phyloP scores from a whole-genome alignment of 2,113 vertebrate genomes.

The Hyperopisus bebe region DNA sequence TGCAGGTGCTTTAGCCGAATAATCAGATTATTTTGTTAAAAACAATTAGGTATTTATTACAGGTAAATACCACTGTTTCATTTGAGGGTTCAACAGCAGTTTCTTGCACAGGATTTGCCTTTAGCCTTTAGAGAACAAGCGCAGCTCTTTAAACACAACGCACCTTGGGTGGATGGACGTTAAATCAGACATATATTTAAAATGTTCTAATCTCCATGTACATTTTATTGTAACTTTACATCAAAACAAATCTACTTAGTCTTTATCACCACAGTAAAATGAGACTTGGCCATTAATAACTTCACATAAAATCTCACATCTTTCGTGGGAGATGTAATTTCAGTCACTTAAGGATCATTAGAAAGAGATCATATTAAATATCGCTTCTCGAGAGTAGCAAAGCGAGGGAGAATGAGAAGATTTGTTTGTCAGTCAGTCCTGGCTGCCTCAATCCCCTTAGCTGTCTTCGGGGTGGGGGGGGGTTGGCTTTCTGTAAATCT shows the following conservation, averaged over 20 bases:
- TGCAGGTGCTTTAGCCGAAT: background rate
- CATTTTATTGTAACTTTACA: slow-evolving; percentile 22
- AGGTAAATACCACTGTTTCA: background rate
- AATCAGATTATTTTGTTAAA: background rate
- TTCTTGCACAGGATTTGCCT: background rate
- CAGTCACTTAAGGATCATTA: slow-evolving; percentile 82
- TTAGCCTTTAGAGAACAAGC: background rate
- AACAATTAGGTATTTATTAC: background rate
- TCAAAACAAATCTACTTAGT: slow-evolving; percentile 22
- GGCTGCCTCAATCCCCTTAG: slow-evolving; percentile 68
- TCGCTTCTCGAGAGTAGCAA: slow-evolving; percentile 67
- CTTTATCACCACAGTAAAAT: slow-evolving; percentile 6
- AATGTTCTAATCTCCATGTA: background rate
- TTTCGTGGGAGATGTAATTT: slow-evolving; percentile 63
- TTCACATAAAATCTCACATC: slow-evolving; percentile 35
- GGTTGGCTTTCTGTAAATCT: slow-evolving; percentile 73
- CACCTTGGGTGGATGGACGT: background rate
- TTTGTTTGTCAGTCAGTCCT: slow-evolving; percentile 83
- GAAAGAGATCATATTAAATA: slow-evolving; percentile 90
- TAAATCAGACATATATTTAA: slow-evolving; percentile 10
- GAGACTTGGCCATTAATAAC: slow-evolving; percentile 20
- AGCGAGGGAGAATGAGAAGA: slow-evolving; percentile 73
- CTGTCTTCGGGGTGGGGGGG: slow-evolving; percentile 48
- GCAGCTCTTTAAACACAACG: background rate
- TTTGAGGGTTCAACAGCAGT: background rate